Conservation (phyloP, 1,140 invertebrate species). For the Magallana gigas region DNA sequence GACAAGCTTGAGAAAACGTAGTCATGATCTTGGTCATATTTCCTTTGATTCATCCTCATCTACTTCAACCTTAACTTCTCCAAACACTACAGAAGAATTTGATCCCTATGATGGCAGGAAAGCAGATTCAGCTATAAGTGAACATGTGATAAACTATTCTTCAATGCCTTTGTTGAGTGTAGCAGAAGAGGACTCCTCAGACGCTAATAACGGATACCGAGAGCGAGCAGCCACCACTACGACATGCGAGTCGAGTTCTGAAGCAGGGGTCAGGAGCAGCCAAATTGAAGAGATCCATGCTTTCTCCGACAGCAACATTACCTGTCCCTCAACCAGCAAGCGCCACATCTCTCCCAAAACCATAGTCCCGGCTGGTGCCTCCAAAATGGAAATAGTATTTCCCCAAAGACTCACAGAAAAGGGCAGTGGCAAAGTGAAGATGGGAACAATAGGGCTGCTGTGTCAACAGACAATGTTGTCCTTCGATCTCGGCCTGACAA, state of each 20-base stretch:
- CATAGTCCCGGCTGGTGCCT: not conserved
- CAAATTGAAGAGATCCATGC: constrained; percentile 50
- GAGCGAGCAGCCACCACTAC: constrained; percentile 63
- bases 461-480: constrained; percentile 76
- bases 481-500: constrained; percentile 73
- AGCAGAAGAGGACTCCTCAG: constrained; percentile 55
- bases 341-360: constrained; percentile 6
- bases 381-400: constrained; percentile 40
- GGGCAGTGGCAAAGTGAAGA: constrained; percentile 66
- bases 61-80: constrained; percentile 55
- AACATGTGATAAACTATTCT: constrained; percentile 60
- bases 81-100: constrained; percentile 46
- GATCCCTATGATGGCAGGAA: constrained; percentile 48
- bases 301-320: constrained; percentile 24
- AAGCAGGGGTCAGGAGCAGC: constrained; percentile 42
- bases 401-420: constrained; percentile 57
- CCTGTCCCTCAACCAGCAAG: not conserved
- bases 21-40: constrained; percentile 38
- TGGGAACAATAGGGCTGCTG: constrained; percentile 73
- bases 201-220: constrained; percentile 49
- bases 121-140: constrained; percentile 66
- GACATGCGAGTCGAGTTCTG: constrained; percentile 49
- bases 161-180: constrained; percentile 68
- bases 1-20: not conserved
- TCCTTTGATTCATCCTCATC: constrained; percentile 58